Percentiles rank a stretch among this genome's conserved stretches.
These are phyloP conservation scores for Chydorus sphaericus DNA, from an alignment of 2,888 invertebrate genomes.

Conservation along the genomic window DNA sequence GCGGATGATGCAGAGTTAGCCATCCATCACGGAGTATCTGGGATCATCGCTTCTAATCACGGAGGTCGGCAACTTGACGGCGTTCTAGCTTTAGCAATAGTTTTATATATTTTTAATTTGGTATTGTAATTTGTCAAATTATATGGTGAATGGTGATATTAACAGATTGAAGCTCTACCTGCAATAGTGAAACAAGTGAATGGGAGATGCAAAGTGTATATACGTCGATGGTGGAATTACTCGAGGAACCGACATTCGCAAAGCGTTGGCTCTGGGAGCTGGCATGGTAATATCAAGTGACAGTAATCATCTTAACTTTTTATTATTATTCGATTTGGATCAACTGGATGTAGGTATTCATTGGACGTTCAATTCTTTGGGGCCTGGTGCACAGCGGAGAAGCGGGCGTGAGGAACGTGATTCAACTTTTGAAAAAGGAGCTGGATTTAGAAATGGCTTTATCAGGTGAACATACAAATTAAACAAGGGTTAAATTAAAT, in stretches of 20 bases:
- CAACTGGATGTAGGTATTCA: conserved; percentile 45
- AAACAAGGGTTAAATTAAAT: too few species aligned
- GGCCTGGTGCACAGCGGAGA: conserved; percentile 63
- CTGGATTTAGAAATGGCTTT: conserved; percentile 59
- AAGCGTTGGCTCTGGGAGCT: conserved; percentile 80
- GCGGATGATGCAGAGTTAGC: conserved; percentile 71
- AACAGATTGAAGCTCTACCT: conserved; percentile 63
- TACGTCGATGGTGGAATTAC: conserved; percentile 77
- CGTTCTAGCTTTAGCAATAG: conserved; percentile 56
- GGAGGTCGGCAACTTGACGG: conserved; percentile 80
- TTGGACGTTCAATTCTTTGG: conserved; percentile 76
- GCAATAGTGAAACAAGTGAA: conserved; percentile 58
- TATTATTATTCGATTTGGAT: background rate
- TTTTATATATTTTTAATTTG: background rate
- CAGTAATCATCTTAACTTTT: background rate
- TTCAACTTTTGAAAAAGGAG: conserved; percentile 56
- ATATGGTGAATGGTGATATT: conserved; percentile 18
- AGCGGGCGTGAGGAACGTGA: conserved; percentile 54
- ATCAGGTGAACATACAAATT: conserved; percentile 38
- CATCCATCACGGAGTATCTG: conserved; percentile 54
- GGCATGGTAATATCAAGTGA: too few species aligned
- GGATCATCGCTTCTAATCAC: conserved; percentile 82
- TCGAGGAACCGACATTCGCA: conserved; percentile 74
- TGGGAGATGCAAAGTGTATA: conserved; percentile 54
- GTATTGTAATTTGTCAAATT: background rate